Conservation (phyloP, 2,113 vertebrate genomes). For the Oreotrochilus melanogaster region DNA sequence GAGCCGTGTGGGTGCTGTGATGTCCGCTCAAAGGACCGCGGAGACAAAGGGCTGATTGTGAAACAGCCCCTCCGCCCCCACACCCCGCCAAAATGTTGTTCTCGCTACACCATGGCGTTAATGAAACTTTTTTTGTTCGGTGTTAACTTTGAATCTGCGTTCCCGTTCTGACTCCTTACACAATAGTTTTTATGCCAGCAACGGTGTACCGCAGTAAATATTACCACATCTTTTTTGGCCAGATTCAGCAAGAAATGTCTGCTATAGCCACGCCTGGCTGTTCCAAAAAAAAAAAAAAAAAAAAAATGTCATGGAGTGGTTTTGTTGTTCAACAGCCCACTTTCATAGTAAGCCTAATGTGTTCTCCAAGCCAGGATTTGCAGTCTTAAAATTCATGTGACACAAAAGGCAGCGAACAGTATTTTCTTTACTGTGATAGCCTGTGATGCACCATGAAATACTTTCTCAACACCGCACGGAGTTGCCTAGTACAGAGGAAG, state of each 20-base stretch:
- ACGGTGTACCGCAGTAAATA: neutral
- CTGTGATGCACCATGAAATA: neutral
- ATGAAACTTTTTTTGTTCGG: neutral
- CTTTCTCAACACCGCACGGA: fast-evolving
- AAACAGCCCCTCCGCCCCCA: no score
- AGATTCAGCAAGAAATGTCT: neutral
- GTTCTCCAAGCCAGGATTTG: neutral
- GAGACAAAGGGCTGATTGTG: neutral
- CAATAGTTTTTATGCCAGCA: neutral
- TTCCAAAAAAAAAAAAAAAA: neutral
- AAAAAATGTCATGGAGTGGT: neutral
- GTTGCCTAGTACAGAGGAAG: fast-evolving
- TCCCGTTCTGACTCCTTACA: neutral
- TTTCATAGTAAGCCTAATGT: neutral
- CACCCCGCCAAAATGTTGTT: neutral
- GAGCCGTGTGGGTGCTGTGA: fast-evolving
- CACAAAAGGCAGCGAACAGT: neutral
- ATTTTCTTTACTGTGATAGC: neutral
- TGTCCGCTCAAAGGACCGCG: neutral
- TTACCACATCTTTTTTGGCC: slow-evolving; percentile 1
- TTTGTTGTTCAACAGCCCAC: neutral
- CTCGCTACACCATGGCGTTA: neutral
- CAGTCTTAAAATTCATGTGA: neutral
- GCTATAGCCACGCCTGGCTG: neutral
- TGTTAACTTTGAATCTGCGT: neutral